Conservation (phyloP, 2,888 invertebrate species). For the Catocala nupta region DNA sequence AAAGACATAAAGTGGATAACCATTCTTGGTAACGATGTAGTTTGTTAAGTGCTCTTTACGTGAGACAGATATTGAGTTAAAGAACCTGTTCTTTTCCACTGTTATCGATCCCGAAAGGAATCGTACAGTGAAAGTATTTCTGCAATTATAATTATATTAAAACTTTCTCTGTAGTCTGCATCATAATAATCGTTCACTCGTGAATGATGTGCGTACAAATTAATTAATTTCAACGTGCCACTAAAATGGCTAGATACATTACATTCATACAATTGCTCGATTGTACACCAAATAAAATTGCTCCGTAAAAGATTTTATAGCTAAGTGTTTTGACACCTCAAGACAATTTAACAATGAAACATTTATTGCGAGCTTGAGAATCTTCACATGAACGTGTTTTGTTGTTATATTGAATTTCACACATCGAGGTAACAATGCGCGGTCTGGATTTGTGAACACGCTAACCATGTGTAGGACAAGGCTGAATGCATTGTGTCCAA, state of each 20-base stretch:
- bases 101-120: constrained; percentile 5
- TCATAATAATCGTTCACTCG: background rate
- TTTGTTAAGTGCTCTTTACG: background rate
- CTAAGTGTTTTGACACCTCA: constrained; percentile 29
- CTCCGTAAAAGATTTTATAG: background rate
- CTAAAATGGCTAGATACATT: too few relatives aligned
- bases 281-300: too few relatives aligned
- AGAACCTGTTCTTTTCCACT: constrained; percentile 6
- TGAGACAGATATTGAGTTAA: background rate
- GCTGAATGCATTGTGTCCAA: constrained; percentile 19
- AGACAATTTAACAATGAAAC: constrained; percentile 31
- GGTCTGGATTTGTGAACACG: constrained; percentile 28
- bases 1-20: background rate
- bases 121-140: constrained; percentile 19
- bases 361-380: constrained; percentile 40
- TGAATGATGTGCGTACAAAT: background rate
- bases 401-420: constrained; percentile 32
- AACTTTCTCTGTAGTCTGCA: constrained; percentile 15
- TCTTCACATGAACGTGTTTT: constrained; percentile 43
- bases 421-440: constrained; percentile 43
- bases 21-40: constrained; percentile 4
- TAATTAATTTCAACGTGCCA: background rate
- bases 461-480: constrained; percentile 44
- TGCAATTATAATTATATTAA: constrained; percentile 12
- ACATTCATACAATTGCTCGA: too few relatives aligned